These are phyloP conservation scores for Raphicerus campestris DNA, from an alignment of 2,113 vertebrate genomes.

Conservation along the genomic window DNA sequence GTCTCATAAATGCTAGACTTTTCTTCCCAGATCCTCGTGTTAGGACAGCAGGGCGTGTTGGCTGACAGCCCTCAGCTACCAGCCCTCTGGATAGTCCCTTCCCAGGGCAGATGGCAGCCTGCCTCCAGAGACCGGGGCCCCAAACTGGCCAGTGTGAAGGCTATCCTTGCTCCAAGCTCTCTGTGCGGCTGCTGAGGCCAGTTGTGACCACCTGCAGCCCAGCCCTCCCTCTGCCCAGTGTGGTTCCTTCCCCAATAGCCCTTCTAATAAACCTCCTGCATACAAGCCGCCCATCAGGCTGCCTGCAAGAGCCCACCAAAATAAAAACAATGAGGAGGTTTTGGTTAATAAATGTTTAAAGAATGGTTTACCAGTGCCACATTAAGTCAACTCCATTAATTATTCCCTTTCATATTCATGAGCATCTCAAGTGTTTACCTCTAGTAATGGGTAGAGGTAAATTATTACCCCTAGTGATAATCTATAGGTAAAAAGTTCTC, in stretches of 20 bases:
- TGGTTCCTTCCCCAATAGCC: not conserved
- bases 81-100: not conserved
- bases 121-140: not conserved
- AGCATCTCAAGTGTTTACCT: not conserved
- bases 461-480: not conserved
- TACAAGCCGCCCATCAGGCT: not conserved
- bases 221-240: not conserved
- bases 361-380: not conserved
- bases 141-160: not conserved
- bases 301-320: not conserved
- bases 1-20: not conserved
- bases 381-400: not conserved
- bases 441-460: not conserved
- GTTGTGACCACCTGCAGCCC: not conserved
- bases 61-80: not conserved
- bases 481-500: not conserved
- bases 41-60: accelerated
- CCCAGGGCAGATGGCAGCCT: not conserved
- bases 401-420: not conserved
- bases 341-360: not conserved
- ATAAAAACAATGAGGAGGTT: not conserved
- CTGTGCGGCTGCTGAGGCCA: not conserved
- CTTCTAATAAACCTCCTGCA: not conserved
- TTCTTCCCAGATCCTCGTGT: no score
- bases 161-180: not conserved